Evolutionary conservation across 2,797 vertebrate species (phyloP).

Genomic region (Lepilemur septentrionalis): DNA sequence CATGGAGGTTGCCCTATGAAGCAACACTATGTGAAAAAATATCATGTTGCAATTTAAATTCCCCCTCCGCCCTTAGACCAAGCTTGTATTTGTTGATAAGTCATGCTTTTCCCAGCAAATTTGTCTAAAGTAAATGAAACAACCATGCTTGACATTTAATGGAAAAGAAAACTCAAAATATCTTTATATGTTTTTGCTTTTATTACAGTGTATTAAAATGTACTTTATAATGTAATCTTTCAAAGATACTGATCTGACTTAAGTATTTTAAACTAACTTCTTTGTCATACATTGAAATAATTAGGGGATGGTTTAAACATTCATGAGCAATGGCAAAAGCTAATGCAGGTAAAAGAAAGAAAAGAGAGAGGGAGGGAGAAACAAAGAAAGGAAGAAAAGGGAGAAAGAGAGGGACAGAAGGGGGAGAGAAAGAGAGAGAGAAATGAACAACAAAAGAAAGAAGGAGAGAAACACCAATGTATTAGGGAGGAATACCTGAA

Average conservation of each 20-base stretch:
- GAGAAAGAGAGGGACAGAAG: not conserved
- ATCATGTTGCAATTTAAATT: not conserved
- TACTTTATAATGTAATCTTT: not conserved
- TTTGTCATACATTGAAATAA: not conserved
- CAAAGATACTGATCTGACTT: constrained; percentile 14
- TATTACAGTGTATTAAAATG: constrained; percentile 35
- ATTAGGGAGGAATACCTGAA: not conserved
- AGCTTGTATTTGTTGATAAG: not conserved
- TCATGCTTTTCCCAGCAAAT: not conserved
- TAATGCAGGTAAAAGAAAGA: not conserved
- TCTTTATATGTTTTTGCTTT: not conserved
- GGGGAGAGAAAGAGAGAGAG: not conserved
- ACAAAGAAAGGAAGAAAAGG: too few relatives aligned
- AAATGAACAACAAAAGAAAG: not conserved
- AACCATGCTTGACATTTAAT: constrained; percentile 32
- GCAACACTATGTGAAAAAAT: not conserved
- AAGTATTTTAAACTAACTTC: constrained; percentile 20
- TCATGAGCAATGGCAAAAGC: not conserved
- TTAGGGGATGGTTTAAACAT: not conserved
- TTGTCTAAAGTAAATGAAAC: constrained; percentile 50
- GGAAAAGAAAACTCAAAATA: constrained; percentile 26
- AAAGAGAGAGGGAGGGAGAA: not conserved
- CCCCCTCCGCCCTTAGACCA: not conserved
- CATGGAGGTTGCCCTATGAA: not conserved
- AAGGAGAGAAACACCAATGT: not conserved